Evolutionary conservation across 1,140 invertebrate genomes (phyloP), one percentile per base, ranked within the genome.

Genomic region (Lucilia sericata): DNA sequence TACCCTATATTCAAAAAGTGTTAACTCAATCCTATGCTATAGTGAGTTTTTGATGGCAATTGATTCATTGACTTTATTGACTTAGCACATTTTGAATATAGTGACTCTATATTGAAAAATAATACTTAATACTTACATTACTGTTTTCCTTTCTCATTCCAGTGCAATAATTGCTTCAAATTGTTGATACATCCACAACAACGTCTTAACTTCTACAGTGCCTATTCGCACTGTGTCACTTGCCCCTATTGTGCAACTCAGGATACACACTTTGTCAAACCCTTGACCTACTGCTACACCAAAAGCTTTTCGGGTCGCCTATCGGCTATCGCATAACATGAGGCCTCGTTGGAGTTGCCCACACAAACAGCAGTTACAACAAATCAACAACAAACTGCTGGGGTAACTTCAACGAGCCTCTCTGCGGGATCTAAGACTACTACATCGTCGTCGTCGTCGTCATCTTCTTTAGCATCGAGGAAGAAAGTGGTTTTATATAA

Each of bases 231-330:
- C 88, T 94, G 95, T 87, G 95, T 98, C 87, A 94, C 95, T 83
- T 99, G 98, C 92, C 97, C 96, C 10, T 96, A 96, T 90, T 99
- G 98, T 93, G 95, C 95, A 86, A 94, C 95, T 17, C 93, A 97
- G 85, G 98, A 98, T 92, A 96, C 96, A 51, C 98, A 99, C 92
- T 99, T 99, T 92, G 97, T 98, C 84, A 98, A 98, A 92, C 96
- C 96, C 17, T 92, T 98, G 86, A 92, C 94, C 49, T 94, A 94
- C 91, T 96, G 95, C 92, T 96, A 95, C 93, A 94, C 94, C 86
- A 95, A 95, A 91, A 93, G 93, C 88, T 94, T 94, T 90, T 91
- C 94, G 25, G 91, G 91, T 93, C 49, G 94, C 93, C 90, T 94
- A 94, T 91, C 93, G 94, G 93, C 96, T 86, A 86, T 95, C 95